Conservation (phyloP, 2,113 vertebrate species). For the Pimephales promelas region DNA sequence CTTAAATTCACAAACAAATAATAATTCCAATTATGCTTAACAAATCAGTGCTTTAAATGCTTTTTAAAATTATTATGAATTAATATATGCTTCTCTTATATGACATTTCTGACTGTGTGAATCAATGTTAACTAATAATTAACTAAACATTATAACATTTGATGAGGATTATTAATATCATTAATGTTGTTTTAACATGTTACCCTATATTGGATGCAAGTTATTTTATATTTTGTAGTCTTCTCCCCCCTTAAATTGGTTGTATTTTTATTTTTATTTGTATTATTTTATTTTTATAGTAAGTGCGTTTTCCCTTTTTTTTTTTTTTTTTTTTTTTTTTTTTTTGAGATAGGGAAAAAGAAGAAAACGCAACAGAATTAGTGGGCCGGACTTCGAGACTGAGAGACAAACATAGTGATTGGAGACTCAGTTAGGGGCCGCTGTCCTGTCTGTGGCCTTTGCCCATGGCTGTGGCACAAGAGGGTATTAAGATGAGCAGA, state of each 20-base stretch:
- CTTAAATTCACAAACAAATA: too few relatives aligned
- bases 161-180: too few relatives aligned
- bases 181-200: neutral
- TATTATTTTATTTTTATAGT: too few relatives aligned
- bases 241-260: neutral
- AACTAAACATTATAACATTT: neutral
- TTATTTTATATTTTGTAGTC: neutral
- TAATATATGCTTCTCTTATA: neutral
- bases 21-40: too few relatives aligned
- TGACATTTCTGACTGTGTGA: neutral
- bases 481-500: constrained; percentile 72
- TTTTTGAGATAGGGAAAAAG: neutral
- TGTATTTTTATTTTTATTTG: neutral
- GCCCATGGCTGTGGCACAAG: constrained; percentile 68
- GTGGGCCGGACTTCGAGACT: neutral
- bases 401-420: constrained; percentile 39
- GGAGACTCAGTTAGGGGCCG: constrained; percentile 56
- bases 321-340: neutral
- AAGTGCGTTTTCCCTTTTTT: neutral
- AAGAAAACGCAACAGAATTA: neutral
- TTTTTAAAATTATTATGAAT: neutral
- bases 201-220: neutral
- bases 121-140: neutral
- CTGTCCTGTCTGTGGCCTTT: constrained; percentile 58
- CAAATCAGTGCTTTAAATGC: neutral